These are phyloP conservation scores for Sarcophaga carnaria DNA, from an alignment of 2,888 invertebrate genomes.

Conservation along the genomic window DNA sequence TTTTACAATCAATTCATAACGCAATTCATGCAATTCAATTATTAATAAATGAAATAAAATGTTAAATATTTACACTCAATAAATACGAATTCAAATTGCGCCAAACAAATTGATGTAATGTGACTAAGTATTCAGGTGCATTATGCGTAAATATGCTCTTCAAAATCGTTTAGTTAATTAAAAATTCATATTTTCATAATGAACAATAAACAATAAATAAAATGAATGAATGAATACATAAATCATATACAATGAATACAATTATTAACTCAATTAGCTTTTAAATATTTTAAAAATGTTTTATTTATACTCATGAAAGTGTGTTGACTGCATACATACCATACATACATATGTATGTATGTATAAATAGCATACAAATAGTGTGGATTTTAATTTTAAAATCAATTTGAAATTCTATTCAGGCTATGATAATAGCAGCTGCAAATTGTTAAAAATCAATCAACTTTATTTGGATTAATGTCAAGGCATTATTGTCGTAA, in stretches of 20 bases:
- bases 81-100: not conserved
- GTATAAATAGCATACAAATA: not conserved
- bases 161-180: not conserved
- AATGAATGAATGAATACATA: too few species aligned
- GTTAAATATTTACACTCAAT: not conserved
- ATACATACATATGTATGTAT: not conserved
- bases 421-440: too few species aligned
- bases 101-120: too few species aligned
- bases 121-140: not conserved
- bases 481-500: too few species aligned
- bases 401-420: slow-evolving; percentile 14
- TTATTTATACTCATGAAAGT: not conserved
- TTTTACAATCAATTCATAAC: too few species aligned
- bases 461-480: too few species aligned
- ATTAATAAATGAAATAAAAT: too few species aligned
- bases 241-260: not conserved
- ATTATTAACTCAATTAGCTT: slow-evolving; percentile 32
- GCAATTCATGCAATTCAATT: too few species aligned
- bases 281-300: slow-evolving; percentile 5
- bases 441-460: too few species aligned
- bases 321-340: slow-evolving; percentile 12
- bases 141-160: slow-evolving; percentile 1
- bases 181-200: not conserved
- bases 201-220: not conserved
- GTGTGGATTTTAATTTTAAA: too few species aligned